Evolutionary conservation across 1,140 invertebrate genomes (phyloP).

Genomic region (Meloidogyne floridensis): DNA sequence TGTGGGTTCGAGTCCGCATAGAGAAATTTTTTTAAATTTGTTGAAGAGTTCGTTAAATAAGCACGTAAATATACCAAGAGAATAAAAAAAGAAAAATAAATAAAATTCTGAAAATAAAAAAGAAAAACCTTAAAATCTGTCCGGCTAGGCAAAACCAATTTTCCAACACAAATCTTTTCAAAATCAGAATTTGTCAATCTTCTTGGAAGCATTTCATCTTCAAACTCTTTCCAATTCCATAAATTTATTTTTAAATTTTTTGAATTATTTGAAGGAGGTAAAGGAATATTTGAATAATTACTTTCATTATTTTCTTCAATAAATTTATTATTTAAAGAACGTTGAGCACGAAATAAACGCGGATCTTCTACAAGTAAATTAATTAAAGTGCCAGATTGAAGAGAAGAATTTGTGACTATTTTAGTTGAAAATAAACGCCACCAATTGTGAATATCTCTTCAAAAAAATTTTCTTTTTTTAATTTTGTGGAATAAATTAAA

Average conservation of each 20-base stretch:
- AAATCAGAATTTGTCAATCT: slow-evolving; percentile 29
- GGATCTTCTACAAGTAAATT: slow-evolving; percentile 39
- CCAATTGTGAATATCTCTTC: slow-evolving; percentile 22
- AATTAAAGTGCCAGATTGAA: slow-evolving; percentile 31
- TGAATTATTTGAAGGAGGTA: background rate
- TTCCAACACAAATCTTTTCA: slow-evolving; percentile 13
- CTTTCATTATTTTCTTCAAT: slow-evolving; percentile 6
- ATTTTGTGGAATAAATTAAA: no score
- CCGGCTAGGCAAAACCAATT: slow-evolving; percentile 3
- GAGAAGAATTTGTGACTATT: slow-evolving; percentile 8
- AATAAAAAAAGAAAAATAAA: background rate
- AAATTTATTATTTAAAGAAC: background rate
- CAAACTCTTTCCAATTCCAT: slow-evolving; percentile 28
- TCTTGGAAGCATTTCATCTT: slow-evolving; percentile 28
- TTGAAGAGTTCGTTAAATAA: no score
- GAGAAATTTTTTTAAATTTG: no score
- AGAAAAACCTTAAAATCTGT: slow-evolving; percentile 37
- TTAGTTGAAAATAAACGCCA: slow-evolving; percentile 17
- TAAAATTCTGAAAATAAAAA: background rate
- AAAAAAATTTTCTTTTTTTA: slow-evolving; percentile 7
- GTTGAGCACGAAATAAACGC: slow-evolving; percentile 28
- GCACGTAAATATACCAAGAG: background rate
- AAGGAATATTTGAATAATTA: background rate
- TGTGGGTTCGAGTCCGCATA: no score
- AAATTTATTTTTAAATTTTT: slow-evolving; percentile 19